These are phyloP conservation scores for Atopsyche davidsoni DNA, from an alignment of 1,140 invertebrate genomes.

Conservation along the genomic window DNA sequence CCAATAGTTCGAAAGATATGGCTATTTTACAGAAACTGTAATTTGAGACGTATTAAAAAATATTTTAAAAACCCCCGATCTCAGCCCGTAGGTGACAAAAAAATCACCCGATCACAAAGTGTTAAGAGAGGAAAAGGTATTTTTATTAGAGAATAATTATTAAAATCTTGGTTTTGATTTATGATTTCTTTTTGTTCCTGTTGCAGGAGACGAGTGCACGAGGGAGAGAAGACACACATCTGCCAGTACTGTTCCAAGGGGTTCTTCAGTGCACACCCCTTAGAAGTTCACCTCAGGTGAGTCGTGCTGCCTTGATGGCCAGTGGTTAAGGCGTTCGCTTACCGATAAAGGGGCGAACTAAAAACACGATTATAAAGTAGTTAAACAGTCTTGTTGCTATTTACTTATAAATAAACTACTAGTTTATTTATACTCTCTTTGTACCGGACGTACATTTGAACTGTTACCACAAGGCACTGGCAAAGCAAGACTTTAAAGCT, in stretches of 20 bases:
- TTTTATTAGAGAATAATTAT: background rate
- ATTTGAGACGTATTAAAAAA: background rate
- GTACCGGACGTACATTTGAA: no score
- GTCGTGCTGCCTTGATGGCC: no score
- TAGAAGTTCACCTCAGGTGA: conserved; percentile 19
- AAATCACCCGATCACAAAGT: background rate
- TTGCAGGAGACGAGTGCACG: conserved; percentile 23
- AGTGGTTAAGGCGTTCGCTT: no score
- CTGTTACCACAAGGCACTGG: no score
- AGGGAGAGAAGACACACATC: conserved; percentile 15
- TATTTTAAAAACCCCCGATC: background rate
- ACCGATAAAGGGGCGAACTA: no score
- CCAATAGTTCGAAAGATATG: background rate
- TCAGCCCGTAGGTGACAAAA: background rate
- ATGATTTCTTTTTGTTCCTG: background rate
- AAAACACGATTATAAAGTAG: no score
- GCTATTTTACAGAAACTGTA: background rate
- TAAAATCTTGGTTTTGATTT: background rate
- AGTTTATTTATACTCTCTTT: no score
- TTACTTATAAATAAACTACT: no score
- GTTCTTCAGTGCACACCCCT: conserved; percentile 17
- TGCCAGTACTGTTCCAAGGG: conserved; percentile 24
- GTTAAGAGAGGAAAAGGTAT: conserved; percentile 1
- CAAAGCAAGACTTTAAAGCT: no score
- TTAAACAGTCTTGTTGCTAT: no score